Evolutionary conservation across 2,113 vertebrate genomes (phyloP), one percentile per base, ranked within the genome.

Genomic region (Epinephelus moara): DNA sequence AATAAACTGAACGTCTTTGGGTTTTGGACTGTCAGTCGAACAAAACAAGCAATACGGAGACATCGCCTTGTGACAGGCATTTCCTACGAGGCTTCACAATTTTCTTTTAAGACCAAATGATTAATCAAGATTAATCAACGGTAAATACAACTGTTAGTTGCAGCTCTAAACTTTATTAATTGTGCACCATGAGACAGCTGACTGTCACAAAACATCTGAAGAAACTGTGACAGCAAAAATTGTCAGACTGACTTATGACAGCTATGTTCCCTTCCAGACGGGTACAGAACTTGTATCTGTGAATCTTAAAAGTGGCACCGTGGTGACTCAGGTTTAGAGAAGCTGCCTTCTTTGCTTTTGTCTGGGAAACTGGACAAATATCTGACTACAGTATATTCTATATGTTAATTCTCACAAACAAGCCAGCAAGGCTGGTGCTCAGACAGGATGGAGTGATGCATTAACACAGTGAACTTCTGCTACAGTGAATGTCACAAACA

Each of bases 41-140:
- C 49, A 53, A 68, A 70, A 70, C 19, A 53, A 53, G 67, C 49
- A 9, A 19, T 69, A 25, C 10, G 12, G 37, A 33, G 67, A 69
- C 0, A 1, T 53, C 49, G 8, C 13, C 23, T 70, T 69, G 45
- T 47, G 40, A 47, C 4, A 10, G n/a, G 14, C 62, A 64, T 47
- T 23, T 45, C 23, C 14, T 15, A 64, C 33, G 0, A 13, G 18
- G 37, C 10, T 45, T 45, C 11, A 45, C 42, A 45, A 45, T 45
- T 10, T 45, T 12, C 8, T 25, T n/a, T 64, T 10, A 47, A 66
- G 6, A 45, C 13, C n/a, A 66, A 66, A 47, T 40, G 2, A 47
- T 25, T 8, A 17, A 4, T 25, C 23, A 30, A 19, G 47, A 68
- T 52, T 19, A 52, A 68, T 68, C 42, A 9, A 27, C 49, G 9